A percentile compares a stretch with the other conserved stretches of the same genome.
phyloP scores from a whole-genome alignment of 2,888 invertebrate species.

The Candidula unifasciata region DNA sequence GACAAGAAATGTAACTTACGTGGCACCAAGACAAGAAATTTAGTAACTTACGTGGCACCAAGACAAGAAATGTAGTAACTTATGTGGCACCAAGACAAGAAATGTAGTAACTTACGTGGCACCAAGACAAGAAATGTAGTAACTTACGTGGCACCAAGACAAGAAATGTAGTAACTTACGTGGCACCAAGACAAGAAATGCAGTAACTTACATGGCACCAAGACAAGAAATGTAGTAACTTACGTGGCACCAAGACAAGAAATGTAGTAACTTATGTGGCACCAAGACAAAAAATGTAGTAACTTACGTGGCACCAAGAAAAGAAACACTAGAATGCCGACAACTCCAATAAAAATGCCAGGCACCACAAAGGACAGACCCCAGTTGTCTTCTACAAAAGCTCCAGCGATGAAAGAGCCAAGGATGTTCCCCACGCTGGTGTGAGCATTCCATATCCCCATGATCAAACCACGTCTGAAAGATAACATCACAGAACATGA shows the following conservation, averaged over 20 bases:
- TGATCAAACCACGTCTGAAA: conserved; percentile 84
- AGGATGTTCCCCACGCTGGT: conserved; percentile 96
- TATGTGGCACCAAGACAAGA: no score
- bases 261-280: neutral
- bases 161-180: no score
- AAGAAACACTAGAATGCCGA: conserved; percentile 85
- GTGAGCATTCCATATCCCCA: conserved; percentile 98
- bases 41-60: no score
- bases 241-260: neutral
- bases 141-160: no score
- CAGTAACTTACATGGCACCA: no score
- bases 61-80: no score
- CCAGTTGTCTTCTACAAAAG: conserved; percentile 89
- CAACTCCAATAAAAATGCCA: conserved; percentile 84
- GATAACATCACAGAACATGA: neutral
- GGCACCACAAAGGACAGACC: conserved; percentile 94
- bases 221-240: no score
- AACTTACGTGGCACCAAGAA: conserved; percentile 85
- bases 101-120: no score
- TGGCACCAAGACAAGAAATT: no score
- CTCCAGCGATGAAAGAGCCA: conserved; percentile 91
- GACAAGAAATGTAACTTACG: no score
- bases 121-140: no score
- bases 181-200: no score
- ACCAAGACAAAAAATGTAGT: neutral